phyloP scores from a whole-genome alignment of 2,113 vertebrate genomes.

The Microcebus jonahi region DNA sequence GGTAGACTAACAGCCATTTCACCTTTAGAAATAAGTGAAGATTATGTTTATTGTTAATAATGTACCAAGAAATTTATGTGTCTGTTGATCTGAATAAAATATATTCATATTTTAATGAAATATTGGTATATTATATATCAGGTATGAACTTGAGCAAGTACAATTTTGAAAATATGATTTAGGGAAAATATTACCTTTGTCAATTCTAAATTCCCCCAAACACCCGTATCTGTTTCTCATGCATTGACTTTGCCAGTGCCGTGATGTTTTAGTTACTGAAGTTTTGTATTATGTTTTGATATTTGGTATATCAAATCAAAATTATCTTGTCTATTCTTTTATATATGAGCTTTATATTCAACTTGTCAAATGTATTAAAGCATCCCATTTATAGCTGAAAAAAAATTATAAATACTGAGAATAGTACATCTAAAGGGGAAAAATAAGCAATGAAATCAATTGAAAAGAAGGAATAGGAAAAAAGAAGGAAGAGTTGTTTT shows the following conservation, averaged over 20 bases:
- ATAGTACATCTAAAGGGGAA: neutral
- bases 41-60: neutral
- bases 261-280: slow-evolving; percentile 3
- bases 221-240: neutral
- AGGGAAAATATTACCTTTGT: neutral
- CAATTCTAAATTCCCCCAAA: neutral
- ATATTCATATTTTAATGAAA: neutral
- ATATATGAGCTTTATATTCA: slow-evolving; percentile 3
- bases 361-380: neutral
- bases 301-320: neutral
- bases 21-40: neutral
- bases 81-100: neutral
- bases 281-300: slow-evolving; percentile 14
- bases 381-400: neutral
- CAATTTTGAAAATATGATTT: slow-evolving; percentile 26
- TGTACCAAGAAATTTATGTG: neutral
- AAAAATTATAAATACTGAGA: neutral
- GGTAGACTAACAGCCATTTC: neutral
- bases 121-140: neutral
- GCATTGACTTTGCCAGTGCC: neutral
- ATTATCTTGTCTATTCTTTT: neutral
- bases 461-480: neutral
- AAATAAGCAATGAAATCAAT: neutral
- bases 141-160: neutral
- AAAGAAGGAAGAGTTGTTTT: neutral